Evolutionary conservation across 2,113 vertebrate genomes (phyloP), one percentile per base, ranked within the genome.

Genomic region (Nycticryphes semicollaris): DNA sequence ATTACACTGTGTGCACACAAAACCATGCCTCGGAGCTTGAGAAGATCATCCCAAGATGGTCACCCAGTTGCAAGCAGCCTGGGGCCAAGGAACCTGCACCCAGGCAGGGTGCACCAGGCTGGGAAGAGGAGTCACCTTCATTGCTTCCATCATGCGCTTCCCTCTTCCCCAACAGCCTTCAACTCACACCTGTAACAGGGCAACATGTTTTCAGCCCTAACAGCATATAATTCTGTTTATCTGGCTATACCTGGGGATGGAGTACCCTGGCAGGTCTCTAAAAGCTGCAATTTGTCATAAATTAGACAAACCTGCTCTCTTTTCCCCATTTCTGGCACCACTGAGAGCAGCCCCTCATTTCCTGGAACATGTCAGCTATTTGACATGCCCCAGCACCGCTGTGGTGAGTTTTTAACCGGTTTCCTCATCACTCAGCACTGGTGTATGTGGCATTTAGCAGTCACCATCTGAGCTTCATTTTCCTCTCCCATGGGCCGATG

Each of bases 291-390:
- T 31, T 31, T 24, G 60, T n/a, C 68, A 92, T 82, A 69, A 92
- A 93, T 94, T 87, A 92, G 77, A 72, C 35, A 83, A 95, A 86
- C 70, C 59, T 51, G 88, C 68, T 73, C 50, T 62, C 51, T 87
- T 89, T 82, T 75, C 13, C 17, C 57, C 47, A 22, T 69, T 94
- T 50, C 75, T 43, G 54, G 72, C 66, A 78, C 48, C 20, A 1
- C 2, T 19, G 69, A 74, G 57, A 91, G 62, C 56, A 87, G 78
- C 45, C 28, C 63, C 72, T 45, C 15, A 11, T 79, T 90, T 93
- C 72, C 92, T 62, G 75, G 53, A 57, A 68, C 4, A 7, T 14
- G 51, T 62, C 85, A 57, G 73, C 48, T 81, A 56, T 43, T 89
- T 85, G 75, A 68, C 83, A 43, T 43, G 63, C 31, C 79, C 60